Evolutionary conservation across 2,888 invertebrate species (phyloP).

Genomic region (Eurytoma adleriae): DNA sequence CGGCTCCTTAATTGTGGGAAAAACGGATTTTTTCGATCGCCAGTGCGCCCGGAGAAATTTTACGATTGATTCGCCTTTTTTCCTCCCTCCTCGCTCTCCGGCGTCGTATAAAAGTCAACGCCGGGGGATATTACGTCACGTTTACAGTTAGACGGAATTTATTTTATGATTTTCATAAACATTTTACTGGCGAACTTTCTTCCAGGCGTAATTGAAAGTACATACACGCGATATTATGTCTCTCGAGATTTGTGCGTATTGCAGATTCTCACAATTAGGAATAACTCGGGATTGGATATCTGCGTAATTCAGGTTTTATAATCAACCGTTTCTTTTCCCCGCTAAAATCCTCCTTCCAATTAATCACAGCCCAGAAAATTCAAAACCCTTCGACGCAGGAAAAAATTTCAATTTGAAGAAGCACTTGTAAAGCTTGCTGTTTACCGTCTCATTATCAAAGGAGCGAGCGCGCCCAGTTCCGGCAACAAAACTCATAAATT

Average conservation of each 20-base stretch:
- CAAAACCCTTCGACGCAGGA: no score
- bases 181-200: neutral
- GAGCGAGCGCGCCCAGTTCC: no score
- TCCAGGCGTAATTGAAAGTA: neutral
- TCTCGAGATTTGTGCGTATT: neutral
- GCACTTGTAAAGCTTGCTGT: no score
- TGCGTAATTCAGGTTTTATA: no score
- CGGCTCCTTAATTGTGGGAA: constrained; percentile 43
- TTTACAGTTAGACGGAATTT: constrained; percentile 29
- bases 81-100: neutral
- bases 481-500: neutral
- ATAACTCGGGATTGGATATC: neutral
- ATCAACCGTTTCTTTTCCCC: no score
- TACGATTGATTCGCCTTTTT: neutral
- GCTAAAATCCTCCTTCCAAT: no score
- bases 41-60: neutral
- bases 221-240: constrained; percentile 3
- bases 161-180: neutral
- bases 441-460: no score
- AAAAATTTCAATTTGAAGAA: no score
- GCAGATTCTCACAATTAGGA: constrained; percentile 20
- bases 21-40: constrained; percentile 34
- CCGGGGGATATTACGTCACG: constrained; percentile 6
- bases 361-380: no score
- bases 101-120: constrained; percentile 25